phyloP scores from a whole-genome alignment of 1,140 invertebrate genomes.

The Tetramorium alpestre region DNA sequence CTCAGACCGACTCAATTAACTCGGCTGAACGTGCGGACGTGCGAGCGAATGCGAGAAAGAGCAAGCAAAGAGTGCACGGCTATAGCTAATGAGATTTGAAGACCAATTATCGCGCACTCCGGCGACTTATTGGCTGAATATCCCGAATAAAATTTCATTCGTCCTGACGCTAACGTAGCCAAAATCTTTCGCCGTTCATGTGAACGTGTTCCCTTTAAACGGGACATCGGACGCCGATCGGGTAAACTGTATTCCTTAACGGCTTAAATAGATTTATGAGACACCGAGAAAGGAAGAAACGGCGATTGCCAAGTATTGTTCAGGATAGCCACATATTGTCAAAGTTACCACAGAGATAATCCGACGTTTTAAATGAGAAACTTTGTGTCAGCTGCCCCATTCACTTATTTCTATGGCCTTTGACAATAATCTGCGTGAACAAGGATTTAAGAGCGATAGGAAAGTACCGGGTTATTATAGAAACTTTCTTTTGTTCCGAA shows the following conservation, averaged over 20 bases:
- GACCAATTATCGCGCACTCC: constrained; percentile 51
- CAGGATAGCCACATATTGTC: not conserved
- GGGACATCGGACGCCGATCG: not conserved
- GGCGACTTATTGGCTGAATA: not conserved
- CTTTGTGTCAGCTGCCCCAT: not conserved
- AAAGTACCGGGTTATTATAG: not conserved
- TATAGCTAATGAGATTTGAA: constrained; percentile 59
- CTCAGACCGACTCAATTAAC: constrained; percentile 56
- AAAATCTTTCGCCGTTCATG: not conserved
- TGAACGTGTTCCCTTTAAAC: not conserved
- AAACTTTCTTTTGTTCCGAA: constrained; percentile 25
- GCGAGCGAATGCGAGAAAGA: constrained; percentile 38
- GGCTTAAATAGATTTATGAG: not conserved
- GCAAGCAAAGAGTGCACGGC: not conserved
- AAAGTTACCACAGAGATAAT: not conserved
- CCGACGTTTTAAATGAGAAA: not conserved
- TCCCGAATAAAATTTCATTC: constrained; percentile 18
- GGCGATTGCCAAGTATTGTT: not conserved
- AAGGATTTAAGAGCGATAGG: not conserved
- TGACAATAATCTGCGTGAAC: not conserved
- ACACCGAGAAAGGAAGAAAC: not conserved
- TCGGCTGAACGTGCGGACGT: constrained; percentile 23
- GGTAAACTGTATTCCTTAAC: not conserved
- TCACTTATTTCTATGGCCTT: not conserved
- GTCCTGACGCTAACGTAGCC: not conserved